Base-by-base conservation (phyloP, 2,888 invertebrate species). In the Norana najaformis region DNA sequence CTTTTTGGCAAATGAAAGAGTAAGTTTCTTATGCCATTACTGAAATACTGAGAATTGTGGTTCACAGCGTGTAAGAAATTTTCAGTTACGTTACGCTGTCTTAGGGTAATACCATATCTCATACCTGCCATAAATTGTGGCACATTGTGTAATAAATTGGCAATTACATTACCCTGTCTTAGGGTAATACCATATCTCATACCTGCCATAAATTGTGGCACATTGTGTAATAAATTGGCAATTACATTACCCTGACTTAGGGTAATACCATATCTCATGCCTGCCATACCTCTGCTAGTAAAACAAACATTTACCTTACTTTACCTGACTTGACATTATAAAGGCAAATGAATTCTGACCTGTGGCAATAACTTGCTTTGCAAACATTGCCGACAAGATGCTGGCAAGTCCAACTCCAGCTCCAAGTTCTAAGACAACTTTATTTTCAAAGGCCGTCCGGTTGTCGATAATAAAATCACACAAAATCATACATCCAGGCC, bases 381-480 rank as follows among this genome's bases (percentile, higher is more conserved):
- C 90, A 37, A 89, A 88, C 36, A 83, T 90, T 38, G 91, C 89
- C 47, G 47, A 39, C 34, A 90, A 89, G 18, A 91, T 88, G 53
- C 89, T 88, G 18, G 90, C 83, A 34, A 91, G 89, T 35, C 90
- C 91, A 23, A 90, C 88, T 37, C 91, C 91, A 39, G 83, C 91
- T 85, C 91, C 91, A n/a, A 91, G 88, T 82, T 91, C 91, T 35
- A 91, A 37, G 41, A 89, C 90, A 34, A 34, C 88, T 35, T 83
- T 83, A 0, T 41, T 53, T 34, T 89, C 82, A 90, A 91, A 91
- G 23, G 83, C 30, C 83, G 35, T 30, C 30, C 38, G 83, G 30
- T 89, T 82, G 82, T 89, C 89, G 14, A 90, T 47, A n/a, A 91
- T 90, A 53, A 91, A 91, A 88, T 91, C 91, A 83, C 91, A 90